Percentiles rank a stretch among this genome's conserved stretches.
These are phyloP conservation scores for Plectropomus leopardus DNA, from an alignment of 2,113 vertebrate genomes.

Conservation along the genomic window DNA sequence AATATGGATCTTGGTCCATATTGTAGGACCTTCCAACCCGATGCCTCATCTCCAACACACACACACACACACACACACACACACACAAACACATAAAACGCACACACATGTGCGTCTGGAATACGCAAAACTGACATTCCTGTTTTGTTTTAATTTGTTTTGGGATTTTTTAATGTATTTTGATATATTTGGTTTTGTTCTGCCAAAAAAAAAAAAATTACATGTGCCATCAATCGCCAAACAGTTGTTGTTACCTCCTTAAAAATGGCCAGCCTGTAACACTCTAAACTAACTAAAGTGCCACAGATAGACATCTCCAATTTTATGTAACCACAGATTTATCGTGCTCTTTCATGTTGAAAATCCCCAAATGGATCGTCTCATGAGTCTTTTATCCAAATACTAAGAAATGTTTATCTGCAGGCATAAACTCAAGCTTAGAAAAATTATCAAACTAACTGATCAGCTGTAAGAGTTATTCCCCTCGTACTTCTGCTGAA, in stretches of 20 bases:
- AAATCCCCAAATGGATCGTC: conserved; percentile 22
- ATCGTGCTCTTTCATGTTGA: conserved; percentile 14
- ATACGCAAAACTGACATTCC: conserved; percentile 81
- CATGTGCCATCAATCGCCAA: conserved; percentile 77
- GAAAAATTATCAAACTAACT: conserved; percentile 13
- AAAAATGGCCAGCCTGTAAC: conserved; percentile 75
- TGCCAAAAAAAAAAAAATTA: conserved; percentile 63
- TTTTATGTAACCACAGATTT: conserved; percentile 23
- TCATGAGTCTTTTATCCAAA: background rate
- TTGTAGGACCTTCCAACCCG: conserved; percentile 77
- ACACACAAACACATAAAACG: conserved; percentile 29
- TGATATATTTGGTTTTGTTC: conserved; percentile 76
- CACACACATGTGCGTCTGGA: conserved; percentile 55
- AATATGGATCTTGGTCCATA: conserved; percentile 79
- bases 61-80: conserved; percentile 41
- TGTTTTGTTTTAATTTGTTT: conserved; percentile 54
- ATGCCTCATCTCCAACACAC: conserved; percentile 80
- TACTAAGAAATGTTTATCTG: conserved; percentile 29
- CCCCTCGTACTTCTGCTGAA: conserved; percentile 36
- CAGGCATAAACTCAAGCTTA: conserved; percentile 12
- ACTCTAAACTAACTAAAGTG: conserved; percentile 58
- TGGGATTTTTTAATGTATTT: conserved; percentile 74
- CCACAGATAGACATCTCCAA: conserved; percentile 70
- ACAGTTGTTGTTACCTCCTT: conserved; percentile 83
- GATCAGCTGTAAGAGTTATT: conserved; percentile 13